Percentiles rank a stretch among this genome's conserved stretches.
Evolutionary conservation across 2,888 invertebrate genomes (phyloP).

Genomic region (Subacronicta megacephala): DNA sequence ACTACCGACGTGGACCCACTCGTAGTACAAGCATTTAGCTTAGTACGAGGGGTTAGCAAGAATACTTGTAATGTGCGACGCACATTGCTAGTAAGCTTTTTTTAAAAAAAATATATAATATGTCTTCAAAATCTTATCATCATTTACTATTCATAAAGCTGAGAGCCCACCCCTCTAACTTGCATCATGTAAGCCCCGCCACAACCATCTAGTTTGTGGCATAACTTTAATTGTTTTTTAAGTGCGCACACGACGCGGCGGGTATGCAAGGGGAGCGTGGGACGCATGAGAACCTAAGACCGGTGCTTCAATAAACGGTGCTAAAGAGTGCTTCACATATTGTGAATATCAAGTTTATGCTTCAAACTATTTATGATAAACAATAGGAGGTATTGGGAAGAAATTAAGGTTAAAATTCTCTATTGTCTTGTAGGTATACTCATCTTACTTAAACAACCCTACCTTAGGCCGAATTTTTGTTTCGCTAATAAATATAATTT

Average conservation of each 20-base stretch:
- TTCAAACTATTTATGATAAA: conserved; percentile 3
- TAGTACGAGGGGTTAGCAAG: too few species aligned
- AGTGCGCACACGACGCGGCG: conserved; percentile 71
- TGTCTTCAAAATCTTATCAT: too few species aligned
- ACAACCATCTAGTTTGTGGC: conserved; percentile 61
- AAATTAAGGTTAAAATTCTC: too few species aligned
- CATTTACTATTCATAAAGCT: neutral
- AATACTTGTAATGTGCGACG: too few species aligned
- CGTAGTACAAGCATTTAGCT: too few species aligned
- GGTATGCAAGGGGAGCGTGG: conserved; percentile 58
- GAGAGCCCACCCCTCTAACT: neutral
- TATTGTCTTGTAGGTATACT: too few species aligned
- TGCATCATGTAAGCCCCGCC: conserved; percentile 66
- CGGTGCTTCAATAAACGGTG: conserved; percentile 59
- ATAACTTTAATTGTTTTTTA: conserved; percentile 87
- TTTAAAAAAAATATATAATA: too few species aligned
- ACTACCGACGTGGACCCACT: too few species aligned
- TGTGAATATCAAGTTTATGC: conserved; percentile 42
- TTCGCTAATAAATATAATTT: too few species aligned
- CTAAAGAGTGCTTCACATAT: conserved; percentile 56
- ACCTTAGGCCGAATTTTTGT: too few species aligned
- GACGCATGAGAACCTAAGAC: conserved; percentile 56
- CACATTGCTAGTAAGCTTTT: too few species aligned
- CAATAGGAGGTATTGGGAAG: conserved; percentile 4
- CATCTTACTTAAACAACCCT: too few species aligned